These are phyloP conservation scores for Sparus aurata DNA, from an alignment of 2,797 vertebrate genomes.

Conservation along the genomic window DNA sequence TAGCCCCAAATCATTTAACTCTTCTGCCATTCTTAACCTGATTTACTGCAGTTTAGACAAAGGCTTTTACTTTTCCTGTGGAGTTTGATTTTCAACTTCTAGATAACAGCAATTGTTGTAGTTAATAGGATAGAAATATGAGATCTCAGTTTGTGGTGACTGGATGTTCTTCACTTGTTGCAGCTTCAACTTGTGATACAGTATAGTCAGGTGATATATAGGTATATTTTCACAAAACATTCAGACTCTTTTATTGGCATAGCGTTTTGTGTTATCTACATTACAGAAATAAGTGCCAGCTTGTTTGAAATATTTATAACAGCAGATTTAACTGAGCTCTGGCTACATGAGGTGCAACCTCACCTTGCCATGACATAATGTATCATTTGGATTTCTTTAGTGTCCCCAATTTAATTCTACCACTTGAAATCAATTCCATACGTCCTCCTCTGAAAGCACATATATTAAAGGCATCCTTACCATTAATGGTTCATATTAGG, in stretches of 20 bases:
- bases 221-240: neutral
- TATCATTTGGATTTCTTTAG: constrained; percentile 35
- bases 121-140: neutral
- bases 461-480: neutral
- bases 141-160: neutral
- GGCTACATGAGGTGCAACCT: constrained; percentile 22
- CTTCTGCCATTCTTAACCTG: neutral
- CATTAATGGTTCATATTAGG: neutral
- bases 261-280: neutral
- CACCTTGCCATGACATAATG: constrained; percentile 14
- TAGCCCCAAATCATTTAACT: neutral
- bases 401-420: neutral
- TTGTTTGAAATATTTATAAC: constrained; percentile 24
- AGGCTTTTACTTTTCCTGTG: neutral
- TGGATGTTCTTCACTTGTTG: neutral
- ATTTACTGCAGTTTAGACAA: neutral
- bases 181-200: neutral
- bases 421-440: no score
- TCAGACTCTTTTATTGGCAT: neutral
- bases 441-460: neutral
- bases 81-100: neutral
- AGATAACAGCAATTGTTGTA: neutral
- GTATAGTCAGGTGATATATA: neutral
- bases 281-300: neutral
- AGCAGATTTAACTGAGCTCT: constrained; percentile 21